Base-by-base conservation (phyloP, 2,888 invertebrate genomes). In the Adelognathus sp. region DNA sequence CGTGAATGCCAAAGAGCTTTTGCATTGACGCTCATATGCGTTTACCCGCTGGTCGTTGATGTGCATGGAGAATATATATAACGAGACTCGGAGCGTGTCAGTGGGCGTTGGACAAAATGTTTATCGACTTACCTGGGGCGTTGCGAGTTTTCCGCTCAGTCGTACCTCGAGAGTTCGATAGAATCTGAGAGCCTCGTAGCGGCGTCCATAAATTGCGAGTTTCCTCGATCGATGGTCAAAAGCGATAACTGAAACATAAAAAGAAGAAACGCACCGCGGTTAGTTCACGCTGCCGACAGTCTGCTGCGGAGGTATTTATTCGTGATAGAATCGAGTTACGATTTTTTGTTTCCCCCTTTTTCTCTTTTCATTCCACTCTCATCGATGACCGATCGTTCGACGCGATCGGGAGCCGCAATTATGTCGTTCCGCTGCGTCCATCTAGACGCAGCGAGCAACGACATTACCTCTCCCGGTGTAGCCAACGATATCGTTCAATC, bases 161-260 rank as follows among this genome's bases (percentile, higher is more conserved):
- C 71, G 79, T 58, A 58, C 31, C 52, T 71, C 66, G 78, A 79
- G 63, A 56, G 75, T 67, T 75, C 71, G 79, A 71, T 79, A 75
- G 56, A 72, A 79, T 79, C 71, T 79, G 70, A 79, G 75, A 75
- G 79, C 75, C 71, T 79, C 71, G 71, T 79, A 56, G 79, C 71
- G 36, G 44, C 79, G 61, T 79, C 79, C 75, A 79, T 79, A 79
- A 79, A 79, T 79, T 79, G 66, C 54, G 41, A 52, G 54, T 56
- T 61, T 71, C 71, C 67, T 75, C 71, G n/a, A n/a, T 66, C 61
- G 71, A 39, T 54, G 63, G 71, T 54, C 27, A 54, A n/a, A 33
- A 63, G 56, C 63, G 79, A 79, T 72, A 75, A 71, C 79, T 79
- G 67, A 75, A 79, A 72, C 67, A 61, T 21, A 54, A 61, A 63